phyloP scores from a whole-genome alignment of 2,113 vertebrate species.

The Madoqua kirkii region DNA sequence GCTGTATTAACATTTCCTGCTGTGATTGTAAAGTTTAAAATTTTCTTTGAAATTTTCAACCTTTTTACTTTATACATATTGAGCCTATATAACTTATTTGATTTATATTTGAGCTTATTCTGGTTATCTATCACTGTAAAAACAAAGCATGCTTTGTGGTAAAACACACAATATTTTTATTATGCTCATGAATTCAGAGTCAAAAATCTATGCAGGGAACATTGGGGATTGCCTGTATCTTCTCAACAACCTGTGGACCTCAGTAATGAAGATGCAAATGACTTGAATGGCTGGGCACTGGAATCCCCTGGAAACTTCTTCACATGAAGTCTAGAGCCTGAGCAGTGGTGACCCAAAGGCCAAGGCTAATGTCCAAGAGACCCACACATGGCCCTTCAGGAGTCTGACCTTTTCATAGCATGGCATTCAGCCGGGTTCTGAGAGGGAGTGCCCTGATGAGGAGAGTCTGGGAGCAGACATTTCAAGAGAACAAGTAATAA shows the following conservation, averaged over 20 bases:
- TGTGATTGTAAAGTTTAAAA: background rate
- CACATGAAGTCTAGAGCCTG: background rate
- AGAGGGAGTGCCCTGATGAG: background rate
- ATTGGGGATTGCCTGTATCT: background rate
- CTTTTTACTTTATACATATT: background rate
- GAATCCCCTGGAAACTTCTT: background rate
- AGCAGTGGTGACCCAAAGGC: background rate
- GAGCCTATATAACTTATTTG: background rate
- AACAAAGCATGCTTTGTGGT: background rate
- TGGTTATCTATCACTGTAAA: background rate
- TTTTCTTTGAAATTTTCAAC: background rate
- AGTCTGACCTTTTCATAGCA: background rate
- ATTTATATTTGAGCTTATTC: background rate
- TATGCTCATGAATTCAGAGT: background rate
- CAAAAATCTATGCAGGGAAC: background rate
- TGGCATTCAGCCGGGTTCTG: background rate
- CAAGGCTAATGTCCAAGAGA: background rate
- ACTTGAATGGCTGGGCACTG: background rate
- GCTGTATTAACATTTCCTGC: background rate
- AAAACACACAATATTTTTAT: background rate
- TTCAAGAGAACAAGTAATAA: background rate
- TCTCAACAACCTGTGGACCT: background rate
- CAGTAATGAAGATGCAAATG: background rate
- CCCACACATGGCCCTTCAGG: no score
- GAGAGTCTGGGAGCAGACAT: background rate